Percentiles rank a stretch among this genome's conserved stretches.
Conservation (phyloP, 2,888 invertebrate species). For the Noctua fimbriata region DNA sequence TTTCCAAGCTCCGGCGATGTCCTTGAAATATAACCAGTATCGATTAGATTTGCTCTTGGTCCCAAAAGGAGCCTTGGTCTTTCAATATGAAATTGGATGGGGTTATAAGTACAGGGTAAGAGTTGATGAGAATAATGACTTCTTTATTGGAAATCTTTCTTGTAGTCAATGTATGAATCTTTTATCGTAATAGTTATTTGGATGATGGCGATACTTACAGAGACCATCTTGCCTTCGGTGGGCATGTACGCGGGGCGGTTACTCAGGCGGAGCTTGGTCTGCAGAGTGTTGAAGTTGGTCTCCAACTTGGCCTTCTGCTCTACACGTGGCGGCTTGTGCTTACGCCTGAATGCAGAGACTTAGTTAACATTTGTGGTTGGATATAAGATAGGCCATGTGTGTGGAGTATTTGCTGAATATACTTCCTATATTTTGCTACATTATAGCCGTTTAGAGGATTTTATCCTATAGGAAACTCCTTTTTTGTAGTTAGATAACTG, state of each 20-base stretch:
- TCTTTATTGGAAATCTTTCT: neutral
- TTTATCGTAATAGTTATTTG: neutral
- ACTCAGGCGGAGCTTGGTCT: slow-evolving; percentile 99
- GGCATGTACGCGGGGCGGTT: slow-evolving; percentile 99
- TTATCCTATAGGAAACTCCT: slow-evolving; percentile 14
- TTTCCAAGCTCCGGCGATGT: slow-evolving; percentile 99
- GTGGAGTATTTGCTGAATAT: neutral
- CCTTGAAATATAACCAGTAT: slow-evolving; percentile 86
- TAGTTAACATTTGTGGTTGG: neutral
- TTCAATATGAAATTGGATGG: neutral
- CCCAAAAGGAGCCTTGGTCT: neutral
- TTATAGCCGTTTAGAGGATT: slow-evolving; percentile 14
- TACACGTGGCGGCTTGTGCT: slow-evolving; percentile 99
- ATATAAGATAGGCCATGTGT: neutral
- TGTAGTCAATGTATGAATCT: neutral
- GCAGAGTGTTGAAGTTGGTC: slow-evolving; percentile 99
- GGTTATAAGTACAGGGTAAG: neutral
- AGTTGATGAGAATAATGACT: neutral
- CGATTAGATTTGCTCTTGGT: neutral
- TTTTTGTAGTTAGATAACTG: neutral
- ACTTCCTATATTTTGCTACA: neutral
- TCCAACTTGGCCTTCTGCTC: slow-evolving; percentile 99
- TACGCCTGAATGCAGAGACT: slow-evolving; percentile 90
- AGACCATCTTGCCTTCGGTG: slow-evolving; percentile 99
- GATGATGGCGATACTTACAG: slow-evolving; percentile 91